These are phyloP conservation scores for Ptychobarbus kaznakovi DNA, from an alignment of 2,797 vertebrate genomes.

Conservation along the genomic window DNA sequence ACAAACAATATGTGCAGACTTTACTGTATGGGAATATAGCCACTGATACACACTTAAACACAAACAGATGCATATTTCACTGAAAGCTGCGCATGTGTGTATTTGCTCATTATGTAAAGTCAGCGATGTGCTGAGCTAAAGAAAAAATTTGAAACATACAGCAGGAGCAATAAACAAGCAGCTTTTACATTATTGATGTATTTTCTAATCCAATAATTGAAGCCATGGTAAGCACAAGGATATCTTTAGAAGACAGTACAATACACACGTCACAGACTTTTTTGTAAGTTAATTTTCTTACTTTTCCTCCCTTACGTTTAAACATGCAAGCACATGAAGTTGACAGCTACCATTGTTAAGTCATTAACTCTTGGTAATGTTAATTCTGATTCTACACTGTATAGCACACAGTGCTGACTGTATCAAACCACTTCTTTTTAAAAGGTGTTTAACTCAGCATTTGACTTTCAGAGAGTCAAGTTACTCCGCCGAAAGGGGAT, in stretches of 20 bases:
- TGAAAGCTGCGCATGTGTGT: background rate
- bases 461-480: constrained; percentile 35
- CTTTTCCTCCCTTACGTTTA: background rate
- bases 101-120: too few species aligned
- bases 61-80: constrained; percentile 38
- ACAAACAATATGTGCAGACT: constrained; percentile 39
- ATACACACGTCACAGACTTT: background rate
- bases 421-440: constrained; percentile 22
- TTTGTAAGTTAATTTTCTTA: background rate
- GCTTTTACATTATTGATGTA: background rate
- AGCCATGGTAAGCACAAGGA: background rate
- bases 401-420: background rate
- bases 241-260: background rate
- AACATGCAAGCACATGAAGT: background rate
- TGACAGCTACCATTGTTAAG: constrained; percentile 20
- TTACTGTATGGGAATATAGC: constrained; percentile 19
- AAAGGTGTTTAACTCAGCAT: constrained; percentile 17
- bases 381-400: constrained; percentile 30
- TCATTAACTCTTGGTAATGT: constrained; percentile 33
- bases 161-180: too few species aligned
- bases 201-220: background rate
- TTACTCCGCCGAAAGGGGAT: constrained; percentile 10
- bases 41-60: constrained; percentile 23
- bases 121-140: too few species aligned
- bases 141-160: too few species aligned